Evolutionary conservation across 1,140 invertebrate species (phyloP).

Genomic region (Littorina saxatilis): DNA sequence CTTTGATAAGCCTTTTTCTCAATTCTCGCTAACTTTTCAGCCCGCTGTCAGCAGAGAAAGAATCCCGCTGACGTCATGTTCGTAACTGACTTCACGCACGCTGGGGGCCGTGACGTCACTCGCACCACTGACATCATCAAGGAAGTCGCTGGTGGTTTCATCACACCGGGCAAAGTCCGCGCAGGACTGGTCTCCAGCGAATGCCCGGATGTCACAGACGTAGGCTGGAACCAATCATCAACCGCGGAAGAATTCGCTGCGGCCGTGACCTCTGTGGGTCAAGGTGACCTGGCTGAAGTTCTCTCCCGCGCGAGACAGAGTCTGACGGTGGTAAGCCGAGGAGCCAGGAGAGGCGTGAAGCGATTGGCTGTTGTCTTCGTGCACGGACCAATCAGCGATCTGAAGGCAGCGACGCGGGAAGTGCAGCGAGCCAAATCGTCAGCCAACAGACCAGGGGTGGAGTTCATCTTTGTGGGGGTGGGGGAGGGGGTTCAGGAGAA

Average conservation of each 20-base stretch:
- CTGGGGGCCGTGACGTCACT: slow-evolving; percentile 4
- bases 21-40: not conserved
- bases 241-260: slow-evolving; percentile 16
- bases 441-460: not conserved
- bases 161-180: slow-evolving; percentile 24
- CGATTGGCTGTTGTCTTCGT: slow-evolving; percentile 20
- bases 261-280: not conserved
- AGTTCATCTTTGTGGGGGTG: slow-evolving; percentile 32
- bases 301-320: not conserved
- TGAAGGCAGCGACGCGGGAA: slow-evolving; percentile 5
- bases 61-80: slow-evolving; percentile 41
- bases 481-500: not conserved
- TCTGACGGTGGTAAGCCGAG: not conserved
- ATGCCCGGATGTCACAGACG: slow-evolving; percentile 23
- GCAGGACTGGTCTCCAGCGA: slow-evolving; percentile 34
- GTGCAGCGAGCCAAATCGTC: slow-evolving; percentile 12
- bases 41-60: slow-evolving; percentile 10
- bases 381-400: slow-evolving; percentile 33
- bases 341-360: slow-evolving; percentile 5
- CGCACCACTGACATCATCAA: slow-evolving; percentile 18
- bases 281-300: not conserved
- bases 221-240: not conserved
- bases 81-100: slow-evolving; percentile 37
- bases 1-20: no score
- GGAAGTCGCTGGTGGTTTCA: slow-evolving; percentile 12